Evolutionary conservation across 2,797 vertebrate species (phyloP).

Genomic region (Discoglossus pictus): DNA sequence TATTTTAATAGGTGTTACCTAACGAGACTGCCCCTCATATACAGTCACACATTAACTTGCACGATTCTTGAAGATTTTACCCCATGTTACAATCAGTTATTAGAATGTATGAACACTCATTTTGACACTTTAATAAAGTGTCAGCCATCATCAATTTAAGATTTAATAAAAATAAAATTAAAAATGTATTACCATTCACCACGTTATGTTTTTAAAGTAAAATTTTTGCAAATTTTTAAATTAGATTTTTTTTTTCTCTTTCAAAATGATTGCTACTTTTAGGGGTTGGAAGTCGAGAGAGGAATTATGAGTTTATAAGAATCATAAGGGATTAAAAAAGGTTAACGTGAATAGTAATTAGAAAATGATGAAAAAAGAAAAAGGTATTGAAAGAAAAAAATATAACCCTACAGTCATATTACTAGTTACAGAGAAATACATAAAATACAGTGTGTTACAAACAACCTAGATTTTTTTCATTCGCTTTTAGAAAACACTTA

Average conservation of each 20-base stretch:
- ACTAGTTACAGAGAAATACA: no score
- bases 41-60: slow-evolving; percentile 62
- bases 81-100: slow-evolving; percentile 78
- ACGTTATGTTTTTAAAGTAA: slow-evolving; percentile 57
- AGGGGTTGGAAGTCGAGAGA: slow-evolving; percentile 26
- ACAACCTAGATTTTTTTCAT: no score
- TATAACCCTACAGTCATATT: neutral
- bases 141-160: slow-evolving; percentile 73
- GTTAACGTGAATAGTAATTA: slow-evolving; percentile 1
- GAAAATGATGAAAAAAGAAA: neutral
- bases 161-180: slow-evolving; percentile 77
- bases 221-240: slow-evolving; percentile 45
- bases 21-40: slow-evolving; percentile 73
- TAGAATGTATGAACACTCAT: slow-evolving; percentile 75
- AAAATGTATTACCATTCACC: slow-evolving; percentile 72
- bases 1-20: slow-evolving; percentile 98
- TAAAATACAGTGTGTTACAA: no score
- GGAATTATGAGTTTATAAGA: slow-evolving; percentile 37
- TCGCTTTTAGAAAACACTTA: no score
- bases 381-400: slow-evolving; percentile 1
- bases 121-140: slow-evolving; percentile 79
- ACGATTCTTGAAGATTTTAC: slow-evolving; percentile 67
- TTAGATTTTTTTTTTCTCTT: slow-evolving; percentile 45
- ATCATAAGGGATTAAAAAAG: slow-evolving; percentile 19
- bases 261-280: slow-evolving; percentile 40